These are phyloP conservation scores for Papilio demoleus DNA, from an alignment of 2,888 invertebrate species.

Conservation along the genomic window DNA sequence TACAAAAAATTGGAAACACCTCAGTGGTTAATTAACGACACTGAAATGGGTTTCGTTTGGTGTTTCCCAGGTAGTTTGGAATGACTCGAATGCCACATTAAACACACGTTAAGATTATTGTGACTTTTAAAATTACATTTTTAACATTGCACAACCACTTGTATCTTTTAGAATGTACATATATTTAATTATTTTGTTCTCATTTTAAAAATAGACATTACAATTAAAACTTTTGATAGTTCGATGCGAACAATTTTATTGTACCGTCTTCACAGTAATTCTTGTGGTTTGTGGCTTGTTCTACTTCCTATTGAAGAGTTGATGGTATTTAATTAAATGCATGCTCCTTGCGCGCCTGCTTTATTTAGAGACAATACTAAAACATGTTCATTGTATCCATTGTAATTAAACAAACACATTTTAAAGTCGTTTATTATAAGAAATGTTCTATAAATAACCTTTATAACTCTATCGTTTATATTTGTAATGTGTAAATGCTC, in stretches of 20 bases:
- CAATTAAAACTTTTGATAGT: too few relatives aligned
- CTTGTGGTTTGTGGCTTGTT: constrained; percentile 1
- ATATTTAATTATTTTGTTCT: too few relatives aligned
- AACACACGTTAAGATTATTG: too few relatives aligned
- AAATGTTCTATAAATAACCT: background rate
- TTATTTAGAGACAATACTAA: constrained; percentile 18
- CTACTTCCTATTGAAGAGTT: constrained; percentile 15
- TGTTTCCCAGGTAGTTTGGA: background rate
- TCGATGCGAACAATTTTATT: background rate
- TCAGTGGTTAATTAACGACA: background rate
- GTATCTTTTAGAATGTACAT: too few relatives aligned
- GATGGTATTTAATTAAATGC: constrained; percentile 25
- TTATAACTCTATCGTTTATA: background rate
- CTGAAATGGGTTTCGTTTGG: background rate
- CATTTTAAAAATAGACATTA: too few relatives aligned
- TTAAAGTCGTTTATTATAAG: background rate
- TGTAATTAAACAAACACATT: background rate
- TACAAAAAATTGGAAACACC: background rate
- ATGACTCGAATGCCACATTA: background rate
- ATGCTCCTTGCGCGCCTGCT: constrained; percentile 5
- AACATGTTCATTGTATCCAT: background rate
- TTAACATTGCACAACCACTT: too few relatives aligned
- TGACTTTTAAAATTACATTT: background rate
- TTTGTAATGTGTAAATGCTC: background rate
- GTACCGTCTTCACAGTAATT: background rate